Evolutionary conservation across 2,113 vertebrate genomes (phyloP), one percentile per base, ranked within the genome.

Genomic region (Gadus macrocephalus): DNA sequence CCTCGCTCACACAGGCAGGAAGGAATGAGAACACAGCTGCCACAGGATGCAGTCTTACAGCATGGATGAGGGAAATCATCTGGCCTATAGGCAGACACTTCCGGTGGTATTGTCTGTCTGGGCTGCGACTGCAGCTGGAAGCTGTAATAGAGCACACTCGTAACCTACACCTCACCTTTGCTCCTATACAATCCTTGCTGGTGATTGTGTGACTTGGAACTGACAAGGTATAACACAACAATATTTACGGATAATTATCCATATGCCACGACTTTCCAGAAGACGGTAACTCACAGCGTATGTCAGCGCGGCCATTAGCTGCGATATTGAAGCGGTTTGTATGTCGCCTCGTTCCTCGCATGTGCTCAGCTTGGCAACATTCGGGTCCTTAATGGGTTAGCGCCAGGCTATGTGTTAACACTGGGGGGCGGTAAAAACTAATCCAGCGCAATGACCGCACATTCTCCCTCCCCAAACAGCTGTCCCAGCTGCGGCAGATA

Each of bases 241-340:
- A 62, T 81, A 78, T 90, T 89, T 88, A 90, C 74, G 69, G 77
- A 81, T 86, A 87, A 91, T 91, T 89, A 91, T 85, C 85, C 76
- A 90, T 91, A 91, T 90, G 90, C 80, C 89, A 83, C 31, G 79
- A 68, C 87, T 86, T 90, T 90, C 84, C 78, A 78, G 72, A 72
- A 70, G 78, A 70, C 81, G 80, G 81, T 86, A 87, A 89, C 78
- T 85, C 73, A 77, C 55, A 69, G 63, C 7, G 65, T 81, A 84
- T 91, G 88, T 91, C 92, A 91, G 84, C 88, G 80, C 76, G 73
- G 79, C 82, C 81, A 90, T 89, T 88, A 90, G 72, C 70, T 5
- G 38, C 76, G 73, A 82, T 86, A 89, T 90, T 88, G 88, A 84
- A 76, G 67, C 74, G 77, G 77, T 77, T 88, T 75, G 81, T 83